A percentile compares a stretch with the other conserved stretches of the same genome.
phyloP scores from a whole-genome alignment of 2,113 vertebrate species.

The Catharus minimus region DNA sequence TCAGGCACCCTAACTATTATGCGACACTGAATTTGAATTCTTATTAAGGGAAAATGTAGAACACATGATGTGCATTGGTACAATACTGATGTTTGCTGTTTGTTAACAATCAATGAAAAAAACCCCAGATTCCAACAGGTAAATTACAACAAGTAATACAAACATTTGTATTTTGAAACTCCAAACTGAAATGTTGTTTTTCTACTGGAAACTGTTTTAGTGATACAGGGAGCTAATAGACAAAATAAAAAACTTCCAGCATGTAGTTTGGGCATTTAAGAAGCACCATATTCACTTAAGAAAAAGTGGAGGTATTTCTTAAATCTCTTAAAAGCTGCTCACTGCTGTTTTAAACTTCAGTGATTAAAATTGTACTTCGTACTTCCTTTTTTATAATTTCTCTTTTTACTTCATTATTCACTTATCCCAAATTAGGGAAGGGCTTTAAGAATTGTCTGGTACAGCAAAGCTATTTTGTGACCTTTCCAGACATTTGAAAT shows the following conservation, averaged over 20 bases:
- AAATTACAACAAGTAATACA: background rate
- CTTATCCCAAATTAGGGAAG: background rate
- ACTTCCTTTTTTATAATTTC: background rate
- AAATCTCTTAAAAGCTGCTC: background rate
- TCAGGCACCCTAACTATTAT: background rate
- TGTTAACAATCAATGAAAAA: background rate
- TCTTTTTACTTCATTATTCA: background rate
- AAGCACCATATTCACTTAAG: background rate
- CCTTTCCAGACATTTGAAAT: background rate
- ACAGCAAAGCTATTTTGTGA: background rate
- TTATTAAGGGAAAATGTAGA: background rate
- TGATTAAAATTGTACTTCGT: background rate
- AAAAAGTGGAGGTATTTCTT: background rate
- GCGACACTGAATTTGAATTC: background rate
- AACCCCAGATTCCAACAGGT: background rate
- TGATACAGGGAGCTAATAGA: background rate
- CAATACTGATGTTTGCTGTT: background rate
- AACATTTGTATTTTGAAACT: background rate
- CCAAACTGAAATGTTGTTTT: background rate
- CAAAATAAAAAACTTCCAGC: background rate
- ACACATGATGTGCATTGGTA: background rate
- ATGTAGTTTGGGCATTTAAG: background rate
- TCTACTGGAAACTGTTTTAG: background rate
- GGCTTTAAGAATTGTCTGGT: background rate
- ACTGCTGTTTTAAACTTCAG: background rate